Base-by-base conservation (phyloP, 2,797 vertebrate species). In the Tangara arthus region DNA sequence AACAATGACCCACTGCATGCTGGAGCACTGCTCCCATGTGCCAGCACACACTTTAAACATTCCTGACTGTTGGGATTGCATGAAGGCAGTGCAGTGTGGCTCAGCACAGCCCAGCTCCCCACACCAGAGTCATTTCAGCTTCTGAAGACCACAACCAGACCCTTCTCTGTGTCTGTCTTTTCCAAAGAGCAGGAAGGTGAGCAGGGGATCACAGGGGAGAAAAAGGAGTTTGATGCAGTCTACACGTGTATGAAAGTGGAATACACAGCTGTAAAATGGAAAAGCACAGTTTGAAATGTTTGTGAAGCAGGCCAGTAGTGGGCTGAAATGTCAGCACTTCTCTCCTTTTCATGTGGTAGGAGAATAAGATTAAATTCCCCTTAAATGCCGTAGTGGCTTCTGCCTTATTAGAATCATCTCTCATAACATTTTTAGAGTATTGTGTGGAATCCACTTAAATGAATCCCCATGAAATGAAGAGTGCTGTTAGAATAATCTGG, bases 321-420 rank as follows among this genome's bases (percentile, higher is more conserved):
- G 93, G 93, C 79, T 96, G 95, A 95, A 93, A 95, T 95, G 96
- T 96, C 96, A 96, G 94, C 95, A 95, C 82, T 97, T 93, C 82
- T 91, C 52, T 90, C 42, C 82, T 78, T 96, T 93, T 96, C 53
- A 94, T 95, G 91, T 91, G 94, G 95, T 91, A 84, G 80, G 35
- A 92, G 96, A 95, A 95, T 96, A 87, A 97, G 83, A 97, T 96
- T 96, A 95, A 96, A 97, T 96, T 96, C 94, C 76, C 82, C 26
- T 90, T 96, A 93, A 96, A 95, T 94, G 87, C 87, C 47, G 0
- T 77, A 87, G 93, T 84, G 91, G 96, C 94, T 93, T 97, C 94
- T 96, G 93, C 94, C 92, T 95, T 97, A 96, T 97, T 97, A 96
- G 88, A 96, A 92, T 97, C 94, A 81, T 92, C 94, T 97, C 96